Conservation (phyloP, 2,797 vertebrate genomes). For the Merluccius polli region DNA sequence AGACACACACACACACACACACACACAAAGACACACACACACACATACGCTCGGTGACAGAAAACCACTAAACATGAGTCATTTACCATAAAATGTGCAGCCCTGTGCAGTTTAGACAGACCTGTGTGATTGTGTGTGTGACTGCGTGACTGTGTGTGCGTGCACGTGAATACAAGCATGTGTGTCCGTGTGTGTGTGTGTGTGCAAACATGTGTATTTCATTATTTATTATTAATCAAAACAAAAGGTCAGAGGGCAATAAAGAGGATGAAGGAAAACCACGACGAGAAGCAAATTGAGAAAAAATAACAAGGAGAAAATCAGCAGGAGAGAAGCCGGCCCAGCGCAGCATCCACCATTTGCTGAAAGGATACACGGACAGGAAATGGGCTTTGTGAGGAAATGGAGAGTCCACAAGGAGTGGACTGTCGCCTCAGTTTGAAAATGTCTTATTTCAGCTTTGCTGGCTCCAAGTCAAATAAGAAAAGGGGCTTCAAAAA, state of each 20-base stretch:
- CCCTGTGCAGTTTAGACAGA: too few species aligned
- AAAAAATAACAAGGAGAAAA: constrained; percentile 38
- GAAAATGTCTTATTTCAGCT: constrained; percentile 44
- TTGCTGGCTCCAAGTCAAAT: constrained; percentile 48
- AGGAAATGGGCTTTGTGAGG: background rate
- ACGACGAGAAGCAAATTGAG: constrained; percentile 25
- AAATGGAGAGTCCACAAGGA: too few species aligned
- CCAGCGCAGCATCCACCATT: constrained; percentile 23
- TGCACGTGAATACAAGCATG: background rate
- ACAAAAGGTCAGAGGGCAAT: constrained; percentile 37
- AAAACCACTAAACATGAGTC: constrained; percentile 2
- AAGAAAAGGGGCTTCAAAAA: constrained; percentile 50
- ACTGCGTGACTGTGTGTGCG: background rate
- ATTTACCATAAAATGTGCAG: background rate
- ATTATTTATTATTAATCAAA: constrained; percentile 43
- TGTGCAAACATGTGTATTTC: constrained; percentile 1
- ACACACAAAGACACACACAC: background rate
- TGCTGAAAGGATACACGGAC: constrained; percentile 23
- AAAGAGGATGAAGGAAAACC: constrained; percentile 18
- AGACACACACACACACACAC: constrained; percentile 8
- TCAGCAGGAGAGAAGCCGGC: constrained; percentile 34
- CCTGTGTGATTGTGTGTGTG: background rate
- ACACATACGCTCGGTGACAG: constrained; percentile 6
- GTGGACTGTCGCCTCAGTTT: constrained; percentile 25
- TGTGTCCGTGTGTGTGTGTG: constrained; percentile 4